phyloP scores from a whole-genome alignment of 2,113 vertebrate genomes.

The Trochalopteron elliotii region DNA sequence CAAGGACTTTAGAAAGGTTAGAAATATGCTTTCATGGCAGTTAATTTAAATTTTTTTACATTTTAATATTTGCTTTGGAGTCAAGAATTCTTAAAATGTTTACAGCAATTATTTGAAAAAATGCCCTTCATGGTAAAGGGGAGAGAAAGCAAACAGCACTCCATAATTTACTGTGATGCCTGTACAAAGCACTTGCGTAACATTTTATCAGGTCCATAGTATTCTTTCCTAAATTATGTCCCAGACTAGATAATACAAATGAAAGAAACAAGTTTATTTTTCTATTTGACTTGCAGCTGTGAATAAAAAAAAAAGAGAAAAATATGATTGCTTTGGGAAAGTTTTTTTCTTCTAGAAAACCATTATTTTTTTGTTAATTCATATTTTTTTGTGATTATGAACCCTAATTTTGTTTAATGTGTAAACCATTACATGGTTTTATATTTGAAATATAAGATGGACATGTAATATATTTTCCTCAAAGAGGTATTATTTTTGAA shows the following conservation, averaged over 20 bases:
- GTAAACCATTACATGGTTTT: not conserved
- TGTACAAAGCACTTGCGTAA: not conserved
- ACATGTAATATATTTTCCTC: not conserved
- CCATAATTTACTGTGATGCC: not conserved
- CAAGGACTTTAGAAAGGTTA: not conserved
- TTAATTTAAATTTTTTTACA: not conserved
- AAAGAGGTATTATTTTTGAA: not conserved
- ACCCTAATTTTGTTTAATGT: not conserved
- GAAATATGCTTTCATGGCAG: not conserved
- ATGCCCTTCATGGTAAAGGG: not conserved
- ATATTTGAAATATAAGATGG: not conserved
- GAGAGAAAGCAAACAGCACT: not conserved
- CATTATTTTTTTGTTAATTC: not conserved
- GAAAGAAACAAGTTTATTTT: not conserved
- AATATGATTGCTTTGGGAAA: not conserved
- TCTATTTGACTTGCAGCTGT: conserved; percentile 8
- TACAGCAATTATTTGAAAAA: conserved; percentile 18
- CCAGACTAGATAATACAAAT: not conserved
- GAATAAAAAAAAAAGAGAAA: not conserved
- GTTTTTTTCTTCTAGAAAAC: not conserved
- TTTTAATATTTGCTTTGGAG: not conserved
- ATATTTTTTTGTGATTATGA: not conserved
- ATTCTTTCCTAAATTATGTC: not conserved
- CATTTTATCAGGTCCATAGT: not conserved
- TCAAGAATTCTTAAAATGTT: not conserved